A percentile compares a stretch with the other conserved stretches of the same genome.
Conservation (phyloP, 2,888 invertebrate genomes). For the Scotopteryx bipunctaria region DNA sequence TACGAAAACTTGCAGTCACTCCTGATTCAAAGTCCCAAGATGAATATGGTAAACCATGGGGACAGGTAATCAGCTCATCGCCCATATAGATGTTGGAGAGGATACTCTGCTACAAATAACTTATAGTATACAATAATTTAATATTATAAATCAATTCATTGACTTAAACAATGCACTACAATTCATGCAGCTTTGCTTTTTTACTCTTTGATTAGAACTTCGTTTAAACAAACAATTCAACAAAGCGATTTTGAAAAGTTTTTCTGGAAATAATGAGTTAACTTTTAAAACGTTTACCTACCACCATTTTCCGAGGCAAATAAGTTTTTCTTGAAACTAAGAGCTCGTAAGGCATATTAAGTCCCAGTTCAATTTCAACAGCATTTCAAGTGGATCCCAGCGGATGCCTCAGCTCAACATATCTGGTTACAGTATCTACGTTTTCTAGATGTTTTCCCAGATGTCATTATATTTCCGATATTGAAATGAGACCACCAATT, state of each 20-base stretch:
- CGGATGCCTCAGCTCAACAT: conserved; percentile 37
- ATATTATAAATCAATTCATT: too few relatives aligned
- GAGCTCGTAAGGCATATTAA: conserved; percentile 37
- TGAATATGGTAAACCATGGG: too few relatives aligned
- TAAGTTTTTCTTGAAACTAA: conserved; percentile 26
- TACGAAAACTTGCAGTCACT: too few relatives aligned
- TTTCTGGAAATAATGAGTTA: conserved; percentile 18
- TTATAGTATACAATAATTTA: too few relatives aligned
- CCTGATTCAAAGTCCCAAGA: too few relatives aligned
- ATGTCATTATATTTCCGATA: conserved; percentile 38
- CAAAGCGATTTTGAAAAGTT: conserved; percentile 5
- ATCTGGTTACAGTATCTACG: conserved; percentile 37
- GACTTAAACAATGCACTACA: not conserved
- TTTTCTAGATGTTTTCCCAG: conserved; percentile 34
- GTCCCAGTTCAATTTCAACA: conserved; percentile 50
- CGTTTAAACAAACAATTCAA: conserved; percentile 13
- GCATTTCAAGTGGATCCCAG: conserved; percentile 34
- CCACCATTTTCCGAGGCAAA: conserved; percentile 29
- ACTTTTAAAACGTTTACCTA: conserved; percentile 17
- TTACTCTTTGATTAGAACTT: not conserved
- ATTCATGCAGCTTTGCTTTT: too few relatives aligned
- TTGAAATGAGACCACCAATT: conserved; percentile 26
- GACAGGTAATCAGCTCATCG: too few relatives aligned
- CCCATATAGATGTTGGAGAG: too few relatives aligned
- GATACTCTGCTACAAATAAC: too few relatives aligned